Conservation (phyloP, 1,140 invertebrate genomes). For the Aphis gossypii region DNA sequence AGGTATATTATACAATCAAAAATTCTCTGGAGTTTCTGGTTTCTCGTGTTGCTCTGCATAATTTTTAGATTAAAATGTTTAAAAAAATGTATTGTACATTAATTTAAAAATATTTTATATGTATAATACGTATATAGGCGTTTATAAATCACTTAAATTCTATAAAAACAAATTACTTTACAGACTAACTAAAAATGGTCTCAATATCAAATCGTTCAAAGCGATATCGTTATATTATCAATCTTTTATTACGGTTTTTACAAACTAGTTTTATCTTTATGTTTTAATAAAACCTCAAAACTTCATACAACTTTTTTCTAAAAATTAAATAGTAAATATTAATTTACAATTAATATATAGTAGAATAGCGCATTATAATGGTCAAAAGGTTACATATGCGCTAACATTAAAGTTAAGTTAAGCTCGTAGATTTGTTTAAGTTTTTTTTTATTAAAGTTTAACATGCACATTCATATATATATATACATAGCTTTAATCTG, state of each 20-base stretch:
- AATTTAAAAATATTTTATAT: neutral
- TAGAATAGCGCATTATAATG: neutral
- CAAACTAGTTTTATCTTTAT: neutral
- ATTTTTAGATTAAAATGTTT: neutral
- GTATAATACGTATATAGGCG: neutral
- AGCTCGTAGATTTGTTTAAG: neutral
- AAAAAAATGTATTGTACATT: neutral
- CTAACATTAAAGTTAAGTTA: neutral
- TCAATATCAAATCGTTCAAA: neutral
- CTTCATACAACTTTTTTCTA: neutral
- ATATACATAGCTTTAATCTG: neutral
- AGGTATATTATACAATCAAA: neutral
- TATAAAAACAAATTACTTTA: neutral
- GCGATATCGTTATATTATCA: neutral
- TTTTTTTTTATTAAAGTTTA: neutral
- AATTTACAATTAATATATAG: neutral
- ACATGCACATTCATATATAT: neutral
- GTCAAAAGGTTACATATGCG: neutral
- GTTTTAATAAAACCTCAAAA: neutral
- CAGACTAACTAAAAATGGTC: neutral
- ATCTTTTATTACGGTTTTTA: neutral
- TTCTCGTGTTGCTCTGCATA: neutral
- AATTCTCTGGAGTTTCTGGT: neutral
- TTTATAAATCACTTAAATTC: neutral
- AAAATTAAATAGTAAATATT: neutral